Conservation (phyloP, 2,888 invertebrate species). For the Galeruca laticollis region DNA sequence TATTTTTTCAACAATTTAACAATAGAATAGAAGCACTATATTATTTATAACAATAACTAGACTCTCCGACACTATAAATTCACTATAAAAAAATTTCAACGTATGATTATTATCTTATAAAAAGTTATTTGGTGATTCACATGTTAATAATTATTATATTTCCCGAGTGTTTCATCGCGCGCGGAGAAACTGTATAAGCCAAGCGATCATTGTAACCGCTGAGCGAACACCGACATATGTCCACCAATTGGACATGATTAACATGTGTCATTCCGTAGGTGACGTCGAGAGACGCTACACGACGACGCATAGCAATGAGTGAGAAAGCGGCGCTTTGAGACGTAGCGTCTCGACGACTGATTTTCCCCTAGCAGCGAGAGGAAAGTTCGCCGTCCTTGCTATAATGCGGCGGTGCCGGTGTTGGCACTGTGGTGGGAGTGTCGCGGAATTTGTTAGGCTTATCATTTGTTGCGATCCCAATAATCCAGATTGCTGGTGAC, state of each 20-base stretch:
- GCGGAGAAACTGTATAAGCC: conserved; percentile 14
- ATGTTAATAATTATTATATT: conserved; percentile 9
- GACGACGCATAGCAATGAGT: conserved; percentile 31
- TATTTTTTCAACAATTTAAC: conserved; percentile 15
- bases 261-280: conserved; percentile 56
- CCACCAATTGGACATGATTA: conserved; percentile 52
- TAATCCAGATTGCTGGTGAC: not conserved
- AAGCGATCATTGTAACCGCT: conserved; percentile 11
- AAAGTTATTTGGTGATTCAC: not conserved
- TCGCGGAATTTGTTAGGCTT: not conserved
- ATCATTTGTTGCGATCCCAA: not conserved
- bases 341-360: conserved; percentile 50
- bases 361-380: conserved; percentile 35
- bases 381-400: conserved; percentile 53
- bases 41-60: conserved; percentile 32
- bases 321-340: conserved; percentile 45
- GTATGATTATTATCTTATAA: not conserved
- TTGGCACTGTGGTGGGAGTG: conserved; percentile 1
- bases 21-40: conserved; percentile 34
- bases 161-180: not conserved
- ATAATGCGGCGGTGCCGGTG: conserved; percentile 54
- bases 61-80: conserved; percentile 18
- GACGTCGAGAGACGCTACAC: conserved; percentile 40
- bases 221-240: conserved; percentile 34
- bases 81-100: conserved; percentile 5